Evolutionary conservation across 2,888 invertebrate genomes (phyloP), one percentile per base, ranked within the genome.

Genomic region (Tiliacea aurago): DNA sequence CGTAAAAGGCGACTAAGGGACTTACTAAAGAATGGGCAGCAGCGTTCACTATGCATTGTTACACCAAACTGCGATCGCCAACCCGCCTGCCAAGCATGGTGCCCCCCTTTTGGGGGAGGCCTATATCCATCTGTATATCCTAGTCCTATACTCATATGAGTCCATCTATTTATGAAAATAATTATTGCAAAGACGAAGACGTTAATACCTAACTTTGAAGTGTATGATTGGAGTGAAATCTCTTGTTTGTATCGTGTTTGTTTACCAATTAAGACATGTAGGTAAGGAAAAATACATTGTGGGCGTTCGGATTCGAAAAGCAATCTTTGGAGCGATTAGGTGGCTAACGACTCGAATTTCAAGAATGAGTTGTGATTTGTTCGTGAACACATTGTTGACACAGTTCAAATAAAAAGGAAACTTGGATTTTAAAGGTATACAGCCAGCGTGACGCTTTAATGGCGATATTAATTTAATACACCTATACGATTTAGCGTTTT

Each of bases 251-350:
- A n/a, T 59, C n/a, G 59, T n/a, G 47, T 47, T 33, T 5, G 13
- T 9, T 47, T 63, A 28, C 45, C 45, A 28, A 63, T 13, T 28
- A 20, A 28, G 13, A 15, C 13, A 28, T 45, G 10, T 23, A 23
- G 49, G 51, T 53, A 53, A 20, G 18, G 23, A 7, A 20, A 45
- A 20, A 4, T 45, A 20, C 0, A 20, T 9, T 47, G 47, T n/a
- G n/a, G 47, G 20, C 11, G 41, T 63, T 47, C 10, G 18, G 18
- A 41, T 47, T 13, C 41, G 47, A 28, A 2, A 55, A 63, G 7
- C 28, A 41, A 72, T 64, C 55, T 33, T 33, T n/a, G 13, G 41
- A 13, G 2, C n/a, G n/a, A 55, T 72, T 73, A 72, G 18, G 28
- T 0, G n/a, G 28, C n/a, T 55, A 63, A 72, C 13, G 63, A 63